Evolutionary conservation across 1,140 invertebrate species (phyloP), one percentile per base, ranked within the genome.

Genomic region (Reticulitermes speratus): DNA sequence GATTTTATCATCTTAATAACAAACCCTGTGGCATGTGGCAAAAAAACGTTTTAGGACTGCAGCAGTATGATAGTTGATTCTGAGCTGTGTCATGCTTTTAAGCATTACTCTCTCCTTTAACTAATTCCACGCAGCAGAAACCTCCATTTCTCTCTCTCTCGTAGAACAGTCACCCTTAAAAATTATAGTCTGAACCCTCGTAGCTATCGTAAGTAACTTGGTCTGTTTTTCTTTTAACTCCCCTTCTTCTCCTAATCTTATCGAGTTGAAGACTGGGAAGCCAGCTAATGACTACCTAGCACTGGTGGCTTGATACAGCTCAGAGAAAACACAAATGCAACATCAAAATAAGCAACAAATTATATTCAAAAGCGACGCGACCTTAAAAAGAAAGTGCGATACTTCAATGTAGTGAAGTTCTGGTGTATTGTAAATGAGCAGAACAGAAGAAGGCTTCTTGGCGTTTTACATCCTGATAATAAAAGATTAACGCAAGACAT

Each of bases 221-320:
- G 25, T 75, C 65, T 75, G 65, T 75, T 75, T 75, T 75, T 75
- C 25, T 75, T 75, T 75, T 75, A 75, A 75, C 65, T 8, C 65
- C 65, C 65, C n/a, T 69, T 75, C 65, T n/a, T 75, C n/a, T 75
- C n/a, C 9, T 75, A 75, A 75, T 75, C 65, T 75, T 75, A 75
- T 75, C 65, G 65, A n/a, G 65, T 75, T 75, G 3, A 25, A 75
- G 25, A 14, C 65, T 30, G 3, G 25, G 65, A 75, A 75, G 65
- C 25, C 65, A 30, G n/a, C 65, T 75, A 75, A 75, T 75, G 65
- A 75, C 65, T 75, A 30, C 65, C 59, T 65, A 65, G 59, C 25
- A 21, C 9, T 65, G 12, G 59, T 30, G 65, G 65, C 8, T 30
- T 75, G 65, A 75, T 75, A 75, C 65, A 75, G 65, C 7, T n/a